A percentile compares a stretch with the other conserved stretches of the same genome.
Conservation (phyloP, 2,113 vertebrate genomes). For the Kobus ellipsiprymnus region DNA sequence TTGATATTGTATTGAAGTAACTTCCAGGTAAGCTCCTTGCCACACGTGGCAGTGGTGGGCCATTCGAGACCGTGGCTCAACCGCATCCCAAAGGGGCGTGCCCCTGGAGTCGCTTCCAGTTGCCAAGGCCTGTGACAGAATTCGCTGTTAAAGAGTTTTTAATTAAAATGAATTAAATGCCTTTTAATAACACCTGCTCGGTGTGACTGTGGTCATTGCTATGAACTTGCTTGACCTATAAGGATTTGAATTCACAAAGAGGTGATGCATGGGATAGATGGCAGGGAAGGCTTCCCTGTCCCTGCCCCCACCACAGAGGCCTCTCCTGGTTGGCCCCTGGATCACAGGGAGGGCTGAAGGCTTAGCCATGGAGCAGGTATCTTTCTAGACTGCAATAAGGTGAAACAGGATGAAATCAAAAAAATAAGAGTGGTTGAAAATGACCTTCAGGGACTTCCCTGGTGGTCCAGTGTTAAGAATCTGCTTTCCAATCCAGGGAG, state of each 20-base stretch:
- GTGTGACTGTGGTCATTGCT: constrained; percentile 51
- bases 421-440: not conserved
- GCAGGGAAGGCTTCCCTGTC: not conserved
- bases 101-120: constrained; percentile 52
- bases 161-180: constrained; percentile 85
- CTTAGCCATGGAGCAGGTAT: not conserved
- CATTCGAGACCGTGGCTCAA: constrained; percentile 47
- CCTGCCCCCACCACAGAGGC: not conserved
- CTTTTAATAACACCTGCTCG: constrained; percentile 81
- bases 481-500: not conserved
- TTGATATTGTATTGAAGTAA: constrained; percentile 82
- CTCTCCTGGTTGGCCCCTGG: not conserved
- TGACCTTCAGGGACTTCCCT: not conserved
- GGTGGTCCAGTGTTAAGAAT: not conserved
- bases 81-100: constrained; percentile 68
- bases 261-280: not conserved
- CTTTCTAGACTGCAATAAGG: not conserved
- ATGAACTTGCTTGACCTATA: not conserved
- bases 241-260: not conserved
- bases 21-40: constrained; percentile 72
- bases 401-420: not conserved
- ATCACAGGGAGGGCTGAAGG: not conserved
- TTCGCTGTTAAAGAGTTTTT: constrained; percentile 81
- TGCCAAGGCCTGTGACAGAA: constrained; percentile 78
- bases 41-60: constrained; percentile 57